phyloP scores from a whole-genome alignment of 2,888 invertebrate genomes.

The Prosopocoilus inquinatus region DNA sequence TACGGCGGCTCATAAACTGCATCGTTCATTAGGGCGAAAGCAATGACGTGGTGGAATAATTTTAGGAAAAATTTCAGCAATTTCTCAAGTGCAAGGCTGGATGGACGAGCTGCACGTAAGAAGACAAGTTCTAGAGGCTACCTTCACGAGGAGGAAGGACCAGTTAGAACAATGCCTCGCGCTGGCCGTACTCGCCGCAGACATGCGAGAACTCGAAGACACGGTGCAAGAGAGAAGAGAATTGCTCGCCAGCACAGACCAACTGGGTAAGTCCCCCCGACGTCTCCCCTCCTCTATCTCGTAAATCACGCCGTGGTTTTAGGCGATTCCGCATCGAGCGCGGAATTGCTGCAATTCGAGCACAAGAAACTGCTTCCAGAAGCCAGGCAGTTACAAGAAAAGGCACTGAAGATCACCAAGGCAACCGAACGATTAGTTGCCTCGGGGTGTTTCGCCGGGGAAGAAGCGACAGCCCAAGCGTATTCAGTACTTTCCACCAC shows the following conservation, averaged over 20 bases:
- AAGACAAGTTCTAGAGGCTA: constrained; percentile 67
- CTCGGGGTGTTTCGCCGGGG: constrained; percentile 68
- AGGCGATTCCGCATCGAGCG: constrained; percentile 70
- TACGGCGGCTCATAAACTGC: too few relatives aligned
- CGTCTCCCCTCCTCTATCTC: background rate
- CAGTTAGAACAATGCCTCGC: constrained; percentile 78
- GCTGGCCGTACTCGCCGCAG: constrained; percentile 69
- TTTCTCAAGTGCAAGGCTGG: constrained; percentile 72
- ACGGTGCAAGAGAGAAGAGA: constrained; percentile 57
- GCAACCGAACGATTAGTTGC: constrained; percentile 74
- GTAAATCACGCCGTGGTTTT: constrained; percentile 34
- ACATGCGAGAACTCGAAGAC: constrained; percentile 65
- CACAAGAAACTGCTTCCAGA: constrained; percentile 68
- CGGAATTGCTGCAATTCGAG: constrained; percentile 66
- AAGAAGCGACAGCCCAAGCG: constrained; percentile 65
- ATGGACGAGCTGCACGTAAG: constrained; percentile 73
- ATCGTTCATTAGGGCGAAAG: too few relatives aligned
- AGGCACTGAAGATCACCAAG: constrained; percentile 71
- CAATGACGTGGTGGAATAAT: too few relatives aligned
- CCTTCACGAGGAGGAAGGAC: constrained; percentile 67
- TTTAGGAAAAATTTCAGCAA: constrained; percentile 49
- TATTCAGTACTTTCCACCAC: constrained; percentile 65
- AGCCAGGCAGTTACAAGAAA: constrained; percentile 72
- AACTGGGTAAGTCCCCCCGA: constrained; percentile 51
- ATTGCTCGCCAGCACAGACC: constrained; percentile 57